Evolutionary conservation across 2,888 invertebrate species (phyloP).

Genomic region (Himalopsyche tibetana): DNA sequence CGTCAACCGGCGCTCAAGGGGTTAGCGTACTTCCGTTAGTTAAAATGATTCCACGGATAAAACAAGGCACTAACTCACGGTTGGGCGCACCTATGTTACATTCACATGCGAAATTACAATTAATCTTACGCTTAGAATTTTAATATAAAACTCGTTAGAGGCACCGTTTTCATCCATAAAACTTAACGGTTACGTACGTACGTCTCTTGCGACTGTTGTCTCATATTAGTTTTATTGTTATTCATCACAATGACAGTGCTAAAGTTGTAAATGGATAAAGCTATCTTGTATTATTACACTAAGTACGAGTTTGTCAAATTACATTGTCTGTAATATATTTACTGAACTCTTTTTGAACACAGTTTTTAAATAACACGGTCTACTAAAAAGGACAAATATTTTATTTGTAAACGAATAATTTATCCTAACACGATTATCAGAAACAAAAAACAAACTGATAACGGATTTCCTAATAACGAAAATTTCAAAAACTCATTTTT

Average conservation of each 20-base stretch:
- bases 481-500: too few species aligned
- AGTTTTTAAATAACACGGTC: too few species aligned
- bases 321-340: too few species aligned
- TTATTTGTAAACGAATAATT: too few species aligned
- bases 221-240: conserved; percentile 40
- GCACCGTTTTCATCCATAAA: conserved; percentile 56
- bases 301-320: too few species aligned
- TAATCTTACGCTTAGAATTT: conserved; percentile 59
- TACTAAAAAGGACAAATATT: too few species aligned
- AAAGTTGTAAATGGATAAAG: not conserved
- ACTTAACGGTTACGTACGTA: conserved; percentile 57
- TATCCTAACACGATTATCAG: too few species aligned
- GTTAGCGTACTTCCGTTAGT: conserved; percentile 50
- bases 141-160: conserved; percentile 53
- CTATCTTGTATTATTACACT: too few species aligned
- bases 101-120: conserved; percentile 62
- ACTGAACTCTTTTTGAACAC: too few species aligned
- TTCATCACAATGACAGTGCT: not conserved
- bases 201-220: conserved; percentile 49
- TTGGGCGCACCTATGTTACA: conserved; percentile 52
- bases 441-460: too few species aligned
- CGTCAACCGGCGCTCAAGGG: not conserved
- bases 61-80: conserved; percentile 55
- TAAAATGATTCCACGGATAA: conserved; percentile 51
- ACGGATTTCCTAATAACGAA: too few species aligned